phyloP scores from a whole-genome alignment of 2,113 vertebrate genomes.

The Dryoscopus gambensis region DNA sequence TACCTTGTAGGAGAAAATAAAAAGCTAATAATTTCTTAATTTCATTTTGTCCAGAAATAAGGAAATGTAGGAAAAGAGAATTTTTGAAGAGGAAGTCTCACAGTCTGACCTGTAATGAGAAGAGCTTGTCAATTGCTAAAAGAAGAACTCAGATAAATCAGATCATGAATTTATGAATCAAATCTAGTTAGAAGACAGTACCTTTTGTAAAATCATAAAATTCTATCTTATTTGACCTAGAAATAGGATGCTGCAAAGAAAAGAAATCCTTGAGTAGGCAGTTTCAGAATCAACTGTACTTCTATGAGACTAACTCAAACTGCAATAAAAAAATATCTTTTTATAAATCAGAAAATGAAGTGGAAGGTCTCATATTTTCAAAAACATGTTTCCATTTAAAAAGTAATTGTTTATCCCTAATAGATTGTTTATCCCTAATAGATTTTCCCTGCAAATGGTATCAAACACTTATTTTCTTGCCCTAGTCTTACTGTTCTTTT shows the following conservation, averaged over 20 bases:
- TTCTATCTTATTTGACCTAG: neutral
- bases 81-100: neutral
- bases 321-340: neutral
- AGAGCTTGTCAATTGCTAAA: neutral
- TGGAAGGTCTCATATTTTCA: neutral
- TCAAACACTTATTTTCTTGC: neutral
- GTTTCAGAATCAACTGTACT: neutral
- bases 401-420: neutral
- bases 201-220: neutral
- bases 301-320: neutral
- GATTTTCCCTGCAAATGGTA: neutral
- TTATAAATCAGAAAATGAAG: neutral
- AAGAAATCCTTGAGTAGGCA: neutral
- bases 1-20: neutral
- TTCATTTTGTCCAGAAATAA: neutral
- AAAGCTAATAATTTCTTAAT: neutral
- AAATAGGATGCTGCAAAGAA: neutral
- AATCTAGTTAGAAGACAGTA: neutral
- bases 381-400: neutral
- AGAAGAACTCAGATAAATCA: neutral
- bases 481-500: neutral
- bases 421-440: neutral
- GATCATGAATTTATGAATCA: neutral
- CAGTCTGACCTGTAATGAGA: neutral
- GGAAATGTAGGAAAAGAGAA: neutral